phyloP scores from a whole-genome alignment of 2,797 vertebrate genomes.

The Acanthornis magna region DNA sequence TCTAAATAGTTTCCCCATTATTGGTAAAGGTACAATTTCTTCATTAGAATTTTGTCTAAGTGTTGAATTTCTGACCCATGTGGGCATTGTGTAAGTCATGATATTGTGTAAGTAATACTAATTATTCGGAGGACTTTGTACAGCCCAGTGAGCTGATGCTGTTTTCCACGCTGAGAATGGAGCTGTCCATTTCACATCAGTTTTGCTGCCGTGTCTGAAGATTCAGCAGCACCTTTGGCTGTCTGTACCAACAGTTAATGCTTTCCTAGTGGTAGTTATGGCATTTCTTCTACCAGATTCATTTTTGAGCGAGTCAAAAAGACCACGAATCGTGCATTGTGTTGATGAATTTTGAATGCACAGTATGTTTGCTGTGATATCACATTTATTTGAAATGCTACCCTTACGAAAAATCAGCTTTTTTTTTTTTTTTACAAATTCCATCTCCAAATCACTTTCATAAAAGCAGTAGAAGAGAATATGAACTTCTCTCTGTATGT shows the following conservation, averaged over 20 bases:
- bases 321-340: neutral
- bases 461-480: neutral
- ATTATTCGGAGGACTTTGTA: neutral
- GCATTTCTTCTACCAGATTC: neutral
- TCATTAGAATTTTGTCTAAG: neutral
- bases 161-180: neutral
- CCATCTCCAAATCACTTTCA: neutral
- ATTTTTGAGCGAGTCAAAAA: neutral
- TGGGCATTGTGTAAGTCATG: neutral
- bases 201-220: neutral
- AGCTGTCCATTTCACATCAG: neutral
- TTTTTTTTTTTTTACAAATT: neutral
- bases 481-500: neutral
- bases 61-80: neutral
- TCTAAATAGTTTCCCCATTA: neutral
- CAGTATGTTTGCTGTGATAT: neutral
- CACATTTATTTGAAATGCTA: neutral
- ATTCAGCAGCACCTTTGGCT: neutral
- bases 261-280: neutral
- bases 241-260: neutral
- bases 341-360: neutral
- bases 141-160: neutral
- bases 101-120: neutral
- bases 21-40: neutral
- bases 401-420: neutral